These are phyloP conservation scores for Trichonephila clavipes DNA, from an alignment of 1,140 invertebrate genomes.

Conservation along the genomic window DNA sequence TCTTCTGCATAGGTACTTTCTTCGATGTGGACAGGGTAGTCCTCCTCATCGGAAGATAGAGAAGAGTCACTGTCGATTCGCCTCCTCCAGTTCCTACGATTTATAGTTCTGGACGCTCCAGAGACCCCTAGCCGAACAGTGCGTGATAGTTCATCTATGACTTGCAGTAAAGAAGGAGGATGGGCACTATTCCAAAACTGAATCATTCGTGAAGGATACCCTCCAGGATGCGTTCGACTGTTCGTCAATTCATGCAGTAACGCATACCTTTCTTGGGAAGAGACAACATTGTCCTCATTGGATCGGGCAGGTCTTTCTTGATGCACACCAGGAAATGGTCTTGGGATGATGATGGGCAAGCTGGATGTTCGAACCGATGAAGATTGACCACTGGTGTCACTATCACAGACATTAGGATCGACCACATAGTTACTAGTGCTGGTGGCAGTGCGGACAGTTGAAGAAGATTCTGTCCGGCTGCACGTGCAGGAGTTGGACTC, in stretches of 20 bases:
- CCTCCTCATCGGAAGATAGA: not conserved
- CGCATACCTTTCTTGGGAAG: not conserved
- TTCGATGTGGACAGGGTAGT: not conserved
- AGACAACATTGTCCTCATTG: no score
- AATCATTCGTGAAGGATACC: not conserved
- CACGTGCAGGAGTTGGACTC: not conserved
- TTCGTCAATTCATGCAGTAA: not conserved
- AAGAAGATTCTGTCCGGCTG: not conserved
- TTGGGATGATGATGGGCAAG: not conserved
- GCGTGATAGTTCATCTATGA: no score
- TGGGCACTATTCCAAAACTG: not conserved
- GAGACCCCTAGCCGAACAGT: not conserved
- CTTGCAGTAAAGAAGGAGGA: not conserved
- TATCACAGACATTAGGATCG: conserved; percentile 29
- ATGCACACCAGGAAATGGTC: no score
- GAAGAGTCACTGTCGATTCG: conserved; percentile 11
- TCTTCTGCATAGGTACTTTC: not conserved
- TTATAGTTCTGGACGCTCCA: not conserved
- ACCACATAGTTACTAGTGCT: not conserved
- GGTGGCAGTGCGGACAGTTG: not conserved
- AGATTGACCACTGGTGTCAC: not conserved
- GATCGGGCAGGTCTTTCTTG: not conserved
- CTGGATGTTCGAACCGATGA: conserved; percentile 2
- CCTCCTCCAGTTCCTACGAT: not conserved
- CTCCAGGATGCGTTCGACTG: not conserved